A percentile compares a stretch with the other conserved stretches of the same genome.
Conservation (phyloP, 1,140 invertebrate genomes). For the Elysia chlorotica region DNA sequence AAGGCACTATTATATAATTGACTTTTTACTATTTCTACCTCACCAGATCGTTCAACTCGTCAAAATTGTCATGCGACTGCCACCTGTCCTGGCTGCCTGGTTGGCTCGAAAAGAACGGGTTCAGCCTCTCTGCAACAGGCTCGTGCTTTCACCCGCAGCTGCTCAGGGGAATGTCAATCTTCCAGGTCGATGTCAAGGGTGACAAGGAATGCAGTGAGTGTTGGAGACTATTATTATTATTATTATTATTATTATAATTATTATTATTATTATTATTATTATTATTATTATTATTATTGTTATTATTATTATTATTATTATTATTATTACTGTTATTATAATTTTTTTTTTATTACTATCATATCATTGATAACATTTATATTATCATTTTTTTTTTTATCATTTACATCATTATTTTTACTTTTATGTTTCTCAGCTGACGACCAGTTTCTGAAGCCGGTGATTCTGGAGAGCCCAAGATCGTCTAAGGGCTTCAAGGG, state of each 20-base stretch:
- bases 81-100: conserved; percentile 78
- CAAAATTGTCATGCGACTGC: conserved; percentile 83
- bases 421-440: background rate
- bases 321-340: too few species aligned
- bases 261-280: too few species aligned
- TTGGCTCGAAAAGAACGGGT: conserved; percentile 68
- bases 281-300: too few species aligned
- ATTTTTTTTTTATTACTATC: too few species aligned
- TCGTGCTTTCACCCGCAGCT: conserved; percentile 80
- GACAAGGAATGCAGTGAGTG: conserved; percentile 78
- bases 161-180: conserved; percentile 72
- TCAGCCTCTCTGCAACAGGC: conserved; percentile 64
- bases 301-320: too few species aligned
- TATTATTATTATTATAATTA: too few species aligned
- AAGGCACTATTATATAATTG: too few species aligned
- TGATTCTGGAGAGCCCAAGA: conserved; percentile 79
- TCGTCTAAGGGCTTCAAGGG: conserved; percentile 83
- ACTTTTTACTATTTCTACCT: too few species aligned
- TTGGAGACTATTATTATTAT: too few species aligned
- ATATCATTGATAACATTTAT: too few species aligned
- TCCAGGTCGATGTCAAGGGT: conserved; percentile 71
- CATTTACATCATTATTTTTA: too few species aligned
- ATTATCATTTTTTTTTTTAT: too few species aligned
- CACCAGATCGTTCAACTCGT: conserved; percentile 71
- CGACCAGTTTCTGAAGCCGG: conserved; percentile 81